Evolutionary conservation across 2,888 invertebrate genomes (phyloP), one percentile per base, ranked within the genome.

Genomic region (Augiades crinisus): DNA sequence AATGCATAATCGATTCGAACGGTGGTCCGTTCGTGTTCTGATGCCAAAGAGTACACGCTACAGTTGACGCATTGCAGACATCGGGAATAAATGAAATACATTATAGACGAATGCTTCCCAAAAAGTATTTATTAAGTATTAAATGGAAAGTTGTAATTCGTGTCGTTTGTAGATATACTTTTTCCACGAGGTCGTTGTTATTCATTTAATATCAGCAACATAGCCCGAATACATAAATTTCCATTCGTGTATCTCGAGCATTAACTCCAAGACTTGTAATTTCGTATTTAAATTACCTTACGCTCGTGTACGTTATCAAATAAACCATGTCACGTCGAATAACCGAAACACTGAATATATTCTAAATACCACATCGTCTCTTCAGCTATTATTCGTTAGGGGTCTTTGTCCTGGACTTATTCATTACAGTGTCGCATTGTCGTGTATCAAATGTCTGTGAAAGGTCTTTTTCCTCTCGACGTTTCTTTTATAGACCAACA

Each of bases 221-320:
- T 21, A 49, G 40, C 41, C 49, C 34, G 24, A 49, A 49, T 49
- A 34, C 49, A 49, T 49, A 49, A 22, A 49, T 49, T 49, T 49
- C 24, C 34, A 12, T 16, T 27, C 22, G 22, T 33, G 12, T 49
- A 49, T 49, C 49, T 24, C 40, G 33, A 41, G 10, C 24, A 27
- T 49, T 12, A 13, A 49, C 33, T 19, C 17, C 8, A 49, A 41
- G 49, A 41, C 49, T 33, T 21, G 38, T 38, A 34, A 49, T 49
- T 46, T 49, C 13, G 41, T 49, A 49, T 49, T 49, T 41, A 41
- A 49, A 49, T 49, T 41, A 41, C 33, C n/a, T 14, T n/a, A 37
- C 14, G 33, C 41, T 49, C 49, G 49, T 49, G 49, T 33, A 41
- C 49, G 49, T 49, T 49, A 49, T 49, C 47, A 34, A 34, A 49